Percentiles rank a stretch among this genome's conserved stretches.
Conservation (phyloP, 2,888 invertebrate genomes). For the Auanema freiburgensis region DNA sequence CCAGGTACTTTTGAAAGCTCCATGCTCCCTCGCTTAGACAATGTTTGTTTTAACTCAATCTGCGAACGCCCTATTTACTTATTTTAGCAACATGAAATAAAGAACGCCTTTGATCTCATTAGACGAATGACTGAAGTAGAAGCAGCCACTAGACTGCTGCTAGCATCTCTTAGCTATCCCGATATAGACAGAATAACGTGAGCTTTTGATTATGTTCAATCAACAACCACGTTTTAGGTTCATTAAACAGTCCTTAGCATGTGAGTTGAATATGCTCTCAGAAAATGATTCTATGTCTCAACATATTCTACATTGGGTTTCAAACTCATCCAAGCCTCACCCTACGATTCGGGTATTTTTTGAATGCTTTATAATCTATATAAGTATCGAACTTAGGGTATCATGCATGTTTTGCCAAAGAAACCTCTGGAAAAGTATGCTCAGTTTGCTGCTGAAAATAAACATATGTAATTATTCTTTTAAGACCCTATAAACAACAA, state of each 20-base stretch:
- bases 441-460: neutral
- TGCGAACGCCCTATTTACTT: neutral
- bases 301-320: conserved; percentile 68
- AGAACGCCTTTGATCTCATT: conserved; percentile 14
- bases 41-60: neutral
- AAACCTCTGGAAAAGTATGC: neutral
- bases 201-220: neutral
- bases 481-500: too few species aligned
- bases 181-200: conserved; percentile 27
- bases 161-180: conserved; percentile 24
- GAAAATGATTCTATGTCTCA: conserved; percentile 67
- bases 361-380: neutral
- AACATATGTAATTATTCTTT: conserved; percentile 8
- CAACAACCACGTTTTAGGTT: conserved; percentile 47
- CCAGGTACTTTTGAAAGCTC: conserved; percentile 1
- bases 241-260: conserved; percentile 64
- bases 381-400: neutral
- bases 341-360: neutral
- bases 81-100: conserved; percentile 6
- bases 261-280: conserved; percentile 64
- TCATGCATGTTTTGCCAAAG: neutral
- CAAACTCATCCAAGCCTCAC: conserved; percentile 52
- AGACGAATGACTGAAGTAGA: conserved; percentile 35
- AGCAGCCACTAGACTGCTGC: conserved; percentile 28
- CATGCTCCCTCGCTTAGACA: neutral